Percentiles rank a stretch among this genome's conserved stretches.
phyloP scores from a whole-genome alignment of 2,113 vertebrate genomes.

The Panurus biarmicus region DNA sequence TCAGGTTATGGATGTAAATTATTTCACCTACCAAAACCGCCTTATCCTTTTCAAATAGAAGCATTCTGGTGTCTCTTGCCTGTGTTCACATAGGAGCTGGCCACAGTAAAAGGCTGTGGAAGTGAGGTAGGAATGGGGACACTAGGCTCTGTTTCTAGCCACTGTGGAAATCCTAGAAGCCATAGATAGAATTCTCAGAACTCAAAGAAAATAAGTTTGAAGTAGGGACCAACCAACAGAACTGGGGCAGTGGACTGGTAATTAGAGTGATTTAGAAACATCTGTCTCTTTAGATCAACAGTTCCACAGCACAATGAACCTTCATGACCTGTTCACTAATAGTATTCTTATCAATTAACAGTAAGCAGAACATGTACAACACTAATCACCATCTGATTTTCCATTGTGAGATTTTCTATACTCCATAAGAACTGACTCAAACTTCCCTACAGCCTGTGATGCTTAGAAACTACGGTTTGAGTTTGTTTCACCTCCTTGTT shows the following conservation, averaged over 20 bases:
- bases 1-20: not conserved
- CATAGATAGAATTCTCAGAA: not conserved
- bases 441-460: not conserved
- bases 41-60: not conserved
- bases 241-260: not conserved
- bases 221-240: not conserved
- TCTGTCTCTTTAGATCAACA: not conserved
- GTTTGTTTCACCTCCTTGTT: not conserved
- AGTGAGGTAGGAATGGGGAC: not conserved
- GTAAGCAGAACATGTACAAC: not conserved
- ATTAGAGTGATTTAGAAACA: not conserved
- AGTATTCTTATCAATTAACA: not conserved
- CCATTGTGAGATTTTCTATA: not conserved
- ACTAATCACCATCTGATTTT: not conserved
- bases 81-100: not conserved
- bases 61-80: not conserved
- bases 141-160: accelerated
- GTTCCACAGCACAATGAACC: not conserved
- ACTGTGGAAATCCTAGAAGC: not conserved
- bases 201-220: not conserved
- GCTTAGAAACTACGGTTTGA: not conserved
- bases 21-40: not conserved
- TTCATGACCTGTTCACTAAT: not conserved
- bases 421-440: not conserved
- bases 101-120: not conserved